Base-by-base conservation (phyloP, 23 tunicate genomes). In the Trididemnum clinides region DNA sequence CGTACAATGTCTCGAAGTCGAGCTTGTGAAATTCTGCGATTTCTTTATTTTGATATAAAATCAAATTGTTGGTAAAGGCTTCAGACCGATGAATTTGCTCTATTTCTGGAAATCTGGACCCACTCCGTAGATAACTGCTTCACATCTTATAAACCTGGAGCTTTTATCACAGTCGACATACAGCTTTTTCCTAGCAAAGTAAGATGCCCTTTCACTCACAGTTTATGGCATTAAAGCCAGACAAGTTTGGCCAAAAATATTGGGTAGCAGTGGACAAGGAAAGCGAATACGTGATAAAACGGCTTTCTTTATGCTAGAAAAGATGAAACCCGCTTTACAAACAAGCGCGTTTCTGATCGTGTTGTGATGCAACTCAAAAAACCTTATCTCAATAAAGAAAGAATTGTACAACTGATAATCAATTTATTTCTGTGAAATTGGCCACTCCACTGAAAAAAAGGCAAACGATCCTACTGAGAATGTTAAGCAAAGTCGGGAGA, bases 141-240 rank as follows among this genome's bases (percentile, higher is more conserved):
- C 26, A 34, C 83, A 51, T 51, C 23, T 33, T 78, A 78, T 78
- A 78, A 78, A 78, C 83, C 83, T 30, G 66, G 66, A 78, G 66
- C 83, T 31, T 78, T 78, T 34, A 51, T 78, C 83, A 78, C 38
- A 78, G 83, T 54, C 65, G 64, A 78, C 39, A 66, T 51, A 66
- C 83, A 78, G 83, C 83, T 78, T 34, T 78, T 50, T 2, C 83
- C 83, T 51, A 78, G 83, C 66, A 78, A 78, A 51, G 32, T 28
- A 28, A 74, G 80, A 74, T 74, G 66, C 66, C 36, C 25, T 51
- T 78, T 78, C 66, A 78, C 83, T 26, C 83, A 78, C n/a, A n/a
- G 26, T 78, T 23, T 34, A 78, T 78, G 83, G 83, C 83, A 29
- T 78, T 66, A 51, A 78, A 51, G 83, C 66, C 83, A 51, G 65